Evolutionary conservation across 2,888 invertebrate species (phyloP).

Genomic region (Troides helena): DNA sequence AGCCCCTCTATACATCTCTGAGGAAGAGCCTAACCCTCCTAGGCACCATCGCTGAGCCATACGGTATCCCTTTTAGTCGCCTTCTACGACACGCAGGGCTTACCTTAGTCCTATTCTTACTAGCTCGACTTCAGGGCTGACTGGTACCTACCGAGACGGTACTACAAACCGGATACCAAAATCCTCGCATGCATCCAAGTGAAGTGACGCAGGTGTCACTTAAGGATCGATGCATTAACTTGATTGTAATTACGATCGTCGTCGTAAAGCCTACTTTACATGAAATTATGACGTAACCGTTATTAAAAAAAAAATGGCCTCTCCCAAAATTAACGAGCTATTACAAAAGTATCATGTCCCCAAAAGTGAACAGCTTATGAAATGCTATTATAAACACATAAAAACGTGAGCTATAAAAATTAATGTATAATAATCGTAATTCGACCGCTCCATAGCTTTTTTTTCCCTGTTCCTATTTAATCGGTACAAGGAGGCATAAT

Average conservation of each 20-base stretch:
- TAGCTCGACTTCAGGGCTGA: no score
- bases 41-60: no score
- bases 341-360: slow-evolving; percentile 40
- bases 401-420: slow-evolving; percentile 37
- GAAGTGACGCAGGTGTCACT: slow-evolving; percentile 19
- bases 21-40: no score
- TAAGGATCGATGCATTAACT: slow-evolving; percentile 19
- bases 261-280: slow-evolving; percentile 28
- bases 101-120: no score
- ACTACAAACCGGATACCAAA: no score
- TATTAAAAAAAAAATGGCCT: slow-evolving; percentile 30
- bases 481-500: slow-evolving; percentile 28
- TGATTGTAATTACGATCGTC: slow-evolving; percentile 29
- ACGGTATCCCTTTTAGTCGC: no score
- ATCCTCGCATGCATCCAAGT: not conserved
- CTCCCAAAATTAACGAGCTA: slow-evolving; percentile 40
- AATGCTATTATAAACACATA: slow-evolving; percentile 40
- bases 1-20: no score
- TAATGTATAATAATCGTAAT: slow-evolving; percentile 32
- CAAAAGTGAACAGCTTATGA: slow-evolving; percentile 39
- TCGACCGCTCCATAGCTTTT: slow-evolving; percentile 30
- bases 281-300: slow-evolving; percentile 31
- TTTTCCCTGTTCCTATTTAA: slow-evolving; percentile 29
- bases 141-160: no score
- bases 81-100: no score